Conservation (phyloP, 2,797 vertebrate genomes). For the Steatocranus sp. region DNA sequence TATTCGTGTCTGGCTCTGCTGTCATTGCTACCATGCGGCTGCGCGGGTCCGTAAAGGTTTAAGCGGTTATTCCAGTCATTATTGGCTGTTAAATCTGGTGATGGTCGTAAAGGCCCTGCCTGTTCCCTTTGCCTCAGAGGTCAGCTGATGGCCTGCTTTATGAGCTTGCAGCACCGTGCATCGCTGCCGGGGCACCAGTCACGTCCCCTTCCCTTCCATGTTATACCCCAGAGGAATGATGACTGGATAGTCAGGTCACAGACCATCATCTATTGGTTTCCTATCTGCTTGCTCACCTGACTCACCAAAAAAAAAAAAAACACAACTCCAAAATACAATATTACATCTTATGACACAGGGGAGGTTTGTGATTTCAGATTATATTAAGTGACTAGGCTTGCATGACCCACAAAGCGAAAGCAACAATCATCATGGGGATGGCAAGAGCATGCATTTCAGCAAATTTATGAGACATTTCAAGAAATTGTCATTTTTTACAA, state of each 20-base stretch:
- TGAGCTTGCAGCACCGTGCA: conserved; percentile 86
- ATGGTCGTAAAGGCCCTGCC: conserved; percentile 82
- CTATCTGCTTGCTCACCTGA: conserved; percentile 68
- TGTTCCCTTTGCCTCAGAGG: conserved; percentile 80
- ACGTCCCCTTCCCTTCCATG: conserved; percentile 2
- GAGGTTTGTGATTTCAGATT: conserved; percentile 86
- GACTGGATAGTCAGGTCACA: conserved; percentile 77
- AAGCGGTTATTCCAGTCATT: conserved; percentile 82
- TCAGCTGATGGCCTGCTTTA: conserved; percentile 87
- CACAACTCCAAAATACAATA: conserved; percentile 80
- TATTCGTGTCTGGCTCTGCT: conserved; percentile 37
- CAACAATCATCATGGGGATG: conserved; percentile 83
- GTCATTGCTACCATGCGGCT: conserved; percentile 56
- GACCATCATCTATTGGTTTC: conserved; percentile 85
- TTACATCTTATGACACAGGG: conserved; percentile 77
- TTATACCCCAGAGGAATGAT: conserved; percentile 26
- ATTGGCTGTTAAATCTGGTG: conserved; percentile 85
- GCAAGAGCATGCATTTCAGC: conserved; percentile 80
- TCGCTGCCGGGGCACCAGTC: conserved; percentile 77
- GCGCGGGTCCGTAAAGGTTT: conserved; percentile 76
- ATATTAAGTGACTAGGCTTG: conserved; percentile 88
- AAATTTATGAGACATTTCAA: conserved; percentile 93
- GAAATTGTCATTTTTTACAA: conserved; percentile 97
- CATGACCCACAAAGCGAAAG: conserved; percentile 81
- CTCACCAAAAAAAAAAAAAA: conserved; percentile 71